Conservation (phyloP, 2,888 invertebrate genomes). For the Hyposoter didymator region DNA sequence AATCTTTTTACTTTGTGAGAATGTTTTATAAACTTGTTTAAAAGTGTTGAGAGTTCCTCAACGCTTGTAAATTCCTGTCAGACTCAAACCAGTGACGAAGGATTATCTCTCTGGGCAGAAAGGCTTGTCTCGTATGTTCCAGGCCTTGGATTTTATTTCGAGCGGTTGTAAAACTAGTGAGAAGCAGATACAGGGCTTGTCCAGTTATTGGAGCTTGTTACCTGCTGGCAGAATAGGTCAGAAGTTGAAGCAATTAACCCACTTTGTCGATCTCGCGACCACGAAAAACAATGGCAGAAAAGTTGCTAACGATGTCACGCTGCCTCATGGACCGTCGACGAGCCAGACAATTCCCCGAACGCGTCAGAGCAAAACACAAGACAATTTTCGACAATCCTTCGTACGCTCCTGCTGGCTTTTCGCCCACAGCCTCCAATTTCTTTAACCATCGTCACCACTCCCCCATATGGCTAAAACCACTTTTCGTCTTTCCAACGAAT, state of each 20-base stretch:
- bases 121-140: neutral
- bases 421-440: slow-evolving; percentile 69
- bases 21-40: neutral
- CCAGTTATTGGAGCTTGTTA: slow-evolving; percentile 41
- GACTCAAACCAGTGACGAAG: no score
- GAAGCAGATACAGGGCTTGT: neutral
- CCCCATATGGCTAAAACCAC: slow-evolving; percentile 66
- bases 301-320: slow-evolving; percentile 80
- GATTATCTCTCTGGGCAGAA: neutral
- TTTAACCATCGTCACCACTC: slow-evolving; percentile 74
- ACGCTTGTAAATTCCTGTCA: neutral
- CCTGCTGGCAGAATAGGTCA: slow-evolving; percentile 73
- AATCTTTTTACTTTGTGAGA: neutral
- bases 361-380: slow-evolving; percentile 15
- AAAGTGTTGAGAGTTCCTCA: neutral
- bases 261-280: slow-evolving; percentile 75
- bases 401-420: slow-evolving; percentile 42
- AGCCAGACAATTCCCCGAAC: neutral
- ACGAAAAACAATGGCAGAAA: slow-evolving; percentile 79
- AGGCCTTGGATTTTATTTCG: slow-evolving; percentile 27
- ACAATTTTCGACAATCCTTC: slow-evolving; percentile 26
- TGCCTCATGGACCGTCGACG: slow-evolving; percentile 47
- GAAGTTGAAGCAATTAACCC: slow-evolving; percentile 80
- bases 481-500: slow-evolving; percentile 60
- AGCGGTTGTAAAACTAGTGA: slow-evolving; percentile 19